Conservation (phyloP, 1,140 invertebrate species). For the Tetramorium simillimum region DNA sequence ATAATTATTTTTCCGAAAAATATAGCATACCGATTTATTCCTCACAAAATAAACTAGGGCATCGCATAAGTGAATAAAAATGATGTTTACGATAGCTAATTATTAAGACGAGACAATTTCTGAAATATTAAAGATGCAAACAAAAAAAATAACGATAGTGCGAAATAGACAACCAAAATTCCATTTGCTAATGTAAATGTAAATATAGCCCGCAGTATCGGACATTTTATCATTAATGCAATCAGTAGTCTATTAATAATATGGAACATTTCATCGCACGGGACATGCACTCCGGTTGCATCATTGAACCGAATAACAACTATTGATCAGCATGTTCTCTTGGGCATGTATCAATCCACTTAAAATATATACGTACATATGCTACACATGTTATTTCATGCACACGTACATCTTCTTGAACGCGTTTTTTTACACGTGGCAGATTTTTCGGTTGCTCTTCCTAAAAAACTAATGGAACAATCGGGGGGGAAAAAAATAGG, state of each 20-base stretch:
- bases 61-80: background rate
- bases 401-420: background rate
- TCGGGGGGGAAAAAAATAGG: background rate
- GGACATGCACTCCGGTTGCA: background rate
- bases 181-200: background rate
- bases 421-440: background rate
- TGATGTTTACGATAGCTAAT: background rate
- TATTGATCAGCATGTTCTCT: constrained; percentile 31
- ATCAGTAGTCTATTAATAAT: constrained; percentile 32
- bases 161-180: background rate
- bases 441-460: background rate
- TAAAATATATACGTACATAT: constrained; percentile 15
- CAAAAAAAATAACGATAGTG: background rate
- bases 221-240: constrained; percentile 30
- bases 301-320: constrained; percentile 20
- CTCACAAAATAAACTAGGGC: background rate
- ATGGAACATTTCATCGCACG: constrained; percentile 27
- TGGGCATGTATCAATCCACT: background rate
- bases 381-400: background rate
- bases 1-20: background rate
- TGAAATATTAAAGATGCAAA: background rate
- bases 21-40: background rate
- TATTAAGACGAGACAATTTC: background rate
- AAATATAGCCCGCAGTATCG: background rate
- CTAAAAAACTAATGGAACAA: background rate